A percentile compares a stretch with the other conserved stretches of the same genome.
Evolutionary conservation across 1,140 invertebrate species (phyloP).

Genomic region (Microplitis mediator): DNA sequence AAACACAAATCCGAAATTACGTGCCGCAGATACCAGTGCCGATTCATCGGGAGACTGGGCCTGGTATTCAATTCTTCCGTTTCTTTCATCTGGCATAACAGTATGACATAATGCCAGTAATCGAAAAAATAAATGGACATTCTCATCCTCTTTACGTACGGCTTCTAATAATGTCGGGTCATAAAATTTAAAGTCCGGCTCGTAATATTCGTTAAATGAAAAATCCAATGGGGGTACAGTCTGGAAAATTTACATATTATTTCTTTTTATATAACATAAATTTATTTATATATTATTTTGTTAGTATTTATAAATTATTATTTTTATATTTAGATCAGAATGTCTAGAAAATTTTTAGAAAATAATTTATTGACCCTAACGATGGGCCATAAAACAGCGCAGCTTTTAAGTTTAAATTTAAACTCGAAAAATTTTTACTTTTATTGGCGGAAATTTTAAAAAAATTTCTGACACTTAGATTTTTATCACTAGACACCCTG

Average conservation of each 20-base stretch:
- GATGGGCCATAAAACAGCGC: no score
- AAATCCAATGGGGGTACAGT: conserved; percentile 84
- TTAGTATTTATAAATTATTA: no score
- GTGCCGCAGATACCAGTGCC: conserved; percentile 93
- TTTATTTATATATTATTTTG: no score
- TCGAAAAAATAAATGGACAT: conserved; percentile 87
- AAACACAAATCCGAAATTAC: conserved; percentile 99
- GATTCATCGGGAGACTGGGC: conserved; percentile 98
- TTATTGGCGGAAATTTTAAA: no score
- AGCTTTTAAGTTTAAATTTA: no score
- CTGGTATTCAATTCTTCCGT: conserved; percentile 78
- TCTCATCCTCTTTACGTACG: conserved; percentile 73
- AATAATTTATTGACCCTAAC: no score
- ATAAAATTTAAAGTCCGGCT: conserved; percentile 93
- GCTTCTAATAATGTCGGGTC: conserved; percentile 86
- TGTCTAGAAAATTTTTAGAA: no score
- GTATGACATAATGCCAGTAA: conserved; percentile 93
- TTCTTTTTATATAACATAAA: no score
- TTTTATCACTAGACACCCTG: no score
- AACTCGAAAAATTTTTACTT: no score
- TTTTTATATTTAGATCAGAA: no score
- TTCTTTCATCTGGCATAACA: conserved; percentile 94
- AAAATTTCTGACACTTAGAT: no score
- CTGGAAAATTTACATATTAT: conserved; percentile 60
- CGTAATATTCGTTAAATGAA: conserved; percentile 90